Evolutionary conservation across 2,888 invertebrate genomes (phyloP).

Genomic region (Eupelmus urozonus): DNA sequence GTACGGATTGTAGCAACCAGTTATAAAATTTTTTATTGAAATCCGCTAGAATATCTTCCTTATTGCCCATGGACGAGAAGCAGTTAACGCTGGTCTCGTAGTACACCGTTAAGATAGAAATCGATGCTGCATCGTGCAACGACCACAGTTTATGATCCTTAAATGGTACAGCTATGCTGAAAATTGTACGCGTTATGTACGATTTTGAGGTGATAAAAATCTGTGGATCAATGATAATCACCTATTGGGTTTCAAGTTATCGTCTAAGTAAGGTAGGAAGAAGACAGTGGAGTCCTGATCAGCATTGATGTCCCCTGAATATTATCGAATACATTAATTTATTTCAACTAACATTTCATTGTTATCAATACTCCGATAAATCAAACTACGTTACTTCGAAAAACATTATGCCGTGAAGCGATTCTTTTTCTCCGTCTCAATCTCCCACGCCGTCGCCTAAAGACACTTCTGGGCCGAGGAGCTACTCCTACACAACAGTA

Average conservation of each 20-base stretch:
- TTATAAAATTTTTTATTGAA: conserved; percentile 80
- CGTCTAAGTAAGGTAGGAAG: conserved; percentile 80
- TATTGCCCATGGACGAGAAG: conserved; percentile 74
- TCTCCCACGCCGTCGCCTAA: no score
- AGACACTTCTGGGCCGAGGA: background rate
- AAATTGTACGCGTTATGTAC: conserved; percentile 38
- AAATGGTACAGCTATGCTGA: conserved; percentile 82
- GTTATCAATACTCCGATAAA: background rate
- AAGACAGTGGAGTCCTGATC: conserved; percentile 74
- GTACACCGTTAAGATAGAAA: conserved; percentile 78
- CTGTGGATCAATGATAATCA: conserved; percentile 55
- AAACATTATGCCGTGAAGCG: background rate
- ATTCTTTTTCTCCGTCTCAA: background rate
- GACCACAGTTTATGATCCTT: conserved; percentile 79
- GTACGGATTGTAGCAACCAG: conserved; percentile 79
- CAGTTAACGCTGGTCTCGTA: conserved; percentile 80
- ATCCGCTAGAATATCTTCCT: conserved; percentile 70
- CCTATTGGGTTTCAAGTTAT: conserved; percentile 78
- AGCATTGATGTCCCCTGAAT: background rate
- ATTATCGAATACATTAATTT: background rate
- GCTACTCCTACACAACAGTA: background rate
- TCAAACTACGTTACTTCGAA: background rate
- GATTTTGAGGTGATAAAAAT: no score
- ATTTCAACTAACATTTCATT: no score
- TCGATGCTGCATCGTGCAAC: conserved; percentile 75